phyloP scores from a whole-genome alignment of 2,113 vertebrate genomes.

The Sapayoa aenigma region DNA sequence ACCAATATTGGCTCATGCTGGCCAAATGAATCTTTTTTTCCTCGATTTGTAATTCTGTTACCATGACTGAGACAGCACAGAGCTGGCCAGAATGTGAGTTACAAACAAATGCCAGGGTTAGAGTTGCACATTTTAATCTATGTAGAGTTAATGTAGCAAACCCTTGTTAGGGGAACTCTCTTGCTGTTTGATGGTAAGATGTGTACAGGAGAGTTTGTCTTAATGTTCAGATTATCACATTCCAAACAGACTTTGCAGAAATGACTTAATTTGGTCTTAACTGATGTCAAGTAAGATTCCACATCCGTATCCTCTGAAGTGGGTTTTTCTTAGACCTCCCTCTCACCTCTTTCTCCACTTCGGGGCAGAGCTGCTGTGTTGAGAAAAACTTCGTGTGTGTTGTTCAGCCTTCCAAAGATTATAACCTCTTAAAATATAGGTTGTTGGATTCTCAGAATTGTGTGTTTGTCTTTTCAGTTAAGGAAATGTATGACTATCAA shows the following conservation, averaged over 20 bases:
- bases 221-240: background rate
- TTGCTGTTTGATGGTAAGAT: background rate
- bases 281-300: background rate
- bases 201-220: background rate
- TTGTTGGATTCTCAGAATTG: background rate
- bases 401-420: background rate
- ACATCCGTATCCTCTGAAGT: background rate
- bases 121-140: background rate
- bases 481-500: conserved; percentile 98
- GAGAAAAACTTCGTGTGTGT: background rate
- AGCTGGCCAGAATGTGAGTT: background rate
- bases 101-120: background rate
- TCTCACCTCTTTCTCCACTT: background rate
- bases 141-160: background rate
- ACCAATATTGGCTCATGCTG: background rate
- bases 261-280: background rate
- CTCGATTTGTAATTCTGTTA: background rate
- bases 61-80: background rate
- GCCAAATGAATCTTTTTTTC: background rate
- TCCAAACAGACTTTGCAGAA: background rate
- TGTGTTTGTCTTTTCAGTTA: conserved; percentile 78
- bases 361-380: background rate
- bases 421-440: background rate
- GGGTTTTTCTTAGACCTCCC: background rate
- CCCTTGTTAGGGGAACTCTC: too few relatives aligned